Evolutionary conservation across 2,888 invertebrate species (phyloP), one percentile per base, ranked within the genome.

Genomic region (Ennomos fuscantarius): DNA sequence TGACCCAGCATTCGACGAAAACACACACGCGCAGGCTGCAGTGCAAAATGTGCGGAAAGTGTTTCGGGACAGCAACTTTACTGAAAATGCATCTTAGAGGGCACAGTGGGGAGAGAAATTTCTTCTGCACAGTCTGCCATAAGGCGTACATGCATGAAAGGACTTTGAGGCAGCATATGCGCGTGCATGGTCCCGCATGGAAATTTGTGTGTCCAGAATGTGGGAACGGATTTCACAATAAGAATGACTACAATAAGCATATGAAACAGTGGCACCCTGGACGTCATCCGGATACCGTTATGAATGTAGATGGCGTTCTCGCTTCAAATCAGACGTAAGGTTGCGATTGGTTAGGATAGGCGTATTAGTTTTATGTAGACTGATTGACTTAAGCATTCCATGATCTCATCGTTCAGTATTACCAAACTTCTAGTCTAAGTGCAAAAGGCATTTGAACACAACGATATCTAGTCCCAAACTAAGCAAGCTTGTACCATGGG

Each of bases 201-300:
- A 88, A 84, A 67, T 83, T 83, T 9, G 74, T 74, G 0, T 90
- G 91, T 36, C 68, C 85, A 0, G 86, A 88, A 60, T 90, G 92
- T 46, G 87, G 87, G 0, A 87, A 64, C 35, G 87, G 85, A 0
- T 89, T 87, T 40, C 84, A 84, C 50, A 87, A 83, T 63, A 78
- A 84, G 1, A 86, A 85, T 50, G 90, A 90, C 60, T 89, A 76
- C 50, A 86, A 83, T 46, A 86, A 85, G 15, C 90, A 91, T 33
- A 81, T 89, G 74, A 89, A 86, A 31, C 86, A 89, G 24, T 89
- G 89, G 89, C 90, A 91, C 60, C 86, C 89, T 0, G 84, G 89
- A 13, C 86, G 86, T 53, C 81, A 84, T 40, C 86, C 84, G 52
- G 79, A 79, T 39, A 80, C 82, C 5, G 84, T 82, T 0, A 84